phyloP scores from a whole-genome alignment of 2,113 vertebrate genomes.

The Trinectes maculatus region DNA sequence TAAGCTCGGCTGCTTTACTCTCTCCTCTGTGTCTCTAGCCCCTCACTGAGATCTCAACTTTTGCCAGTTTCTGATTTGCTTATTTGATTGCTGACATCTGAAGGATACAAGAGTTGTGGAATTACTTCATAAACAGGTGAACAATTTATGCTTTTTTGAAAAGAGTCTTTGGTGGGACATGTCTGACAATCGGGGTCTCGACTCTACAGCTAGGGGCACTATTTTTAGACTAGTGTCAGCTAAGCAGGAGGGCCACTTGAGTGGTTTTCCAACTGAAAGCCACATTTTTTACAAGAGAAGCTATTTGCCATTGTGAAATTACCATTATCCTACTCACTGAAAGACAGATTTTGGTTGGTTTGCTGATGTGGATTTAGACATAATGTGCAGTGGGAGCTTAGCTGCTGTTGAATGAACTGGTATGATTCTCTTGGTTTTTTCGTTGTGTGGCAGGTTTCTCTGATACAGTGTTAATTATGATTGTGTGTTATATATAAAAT shows the following conservation, averaged over 20 bases:
- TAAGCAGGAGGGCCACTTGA: not conserved
- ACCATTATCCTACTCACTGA: not conserved
- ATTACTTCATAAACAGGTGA: slow-evolving; percentile 60
- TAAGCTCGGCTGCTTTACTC: slow-evolving; percentile 7
- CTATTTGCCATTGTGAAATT: slow-evolving; percentile 1
- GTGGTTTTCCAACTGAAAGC: slow-evolving; percentile 26
- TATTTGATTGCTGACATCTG: not conserved
- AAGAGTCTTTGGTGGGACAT: slow-evolving; percentile 4
- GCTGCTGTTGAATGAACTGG: not conserved
- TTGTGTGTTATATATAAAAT: no score
- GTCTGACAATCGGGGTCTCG: slow-evolving; percentile 18
- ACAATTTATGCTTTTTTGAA: not conserved
- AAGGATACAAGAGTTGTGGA: slow-evolving; percentile 26
- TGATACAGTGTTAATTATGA: no score
- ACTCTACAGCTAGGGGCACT: slow-evolving; percentile 43
- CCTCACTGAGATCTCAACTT: slow-evolving; percentile 9
- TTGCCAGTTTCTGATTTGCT: not conserved
- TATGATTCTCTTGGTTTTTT: not conserved
- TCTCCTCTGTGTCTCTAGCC: slow-evolving; percentile 23
- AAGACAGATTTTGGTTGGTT: not conserved
- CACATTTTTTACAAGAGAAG: slow-evolving; percentile 19
- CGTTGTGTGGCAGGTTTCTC: not conserved
- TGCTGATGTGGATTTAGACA: not conserved
- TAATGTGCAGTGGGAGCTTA: not conserved
- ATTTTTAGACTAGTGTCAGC: slow-evolving; percentile 69